Conservation (phyloP, 2,888 invertebrate species). For the Adineta ricciae region DNA sequence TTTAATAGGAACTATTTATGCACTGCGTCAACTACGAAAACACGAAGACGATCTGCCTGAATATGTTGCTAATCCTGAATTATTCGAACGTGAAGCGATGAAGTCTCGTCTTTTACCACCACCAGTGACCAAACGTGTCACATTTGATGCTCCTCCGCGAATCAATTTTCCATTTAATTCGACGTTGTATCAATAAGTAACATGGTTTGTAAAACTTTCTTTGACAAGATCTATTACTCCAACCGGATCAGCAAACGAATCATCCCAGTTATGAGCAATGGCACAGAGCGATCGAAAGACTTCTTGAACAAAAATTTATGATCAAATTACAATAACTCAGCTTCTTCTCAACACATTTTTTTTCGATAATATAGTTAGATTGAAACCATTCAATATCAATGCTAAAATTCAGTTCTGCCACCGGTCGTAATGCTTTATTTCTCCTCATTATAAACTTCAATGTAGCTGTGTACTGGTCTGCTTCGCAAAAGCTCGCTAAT, state of each 20-base stretch:
- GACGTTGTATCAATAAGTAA: background rate
- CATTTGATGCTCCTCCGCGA: background rate
- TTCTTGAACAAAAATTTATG: background rate
- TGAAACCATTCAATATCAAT: too few species aligned
- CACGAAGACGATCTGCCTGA: background rate
- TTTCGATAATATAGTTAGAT: too few species aligned
- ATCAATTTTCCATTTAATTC: background rate
- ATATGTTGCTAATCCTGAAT: background rate
- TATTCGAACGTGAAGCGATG: background rate
- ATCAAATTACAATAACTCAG: background rate
- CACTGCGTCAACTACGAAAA: constrained; percentile 13
- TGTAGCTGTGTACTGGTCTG: too few species aligned
- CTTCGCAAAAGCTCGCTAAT: too few species aligned
- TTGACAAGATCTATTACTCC: too few species aligned
- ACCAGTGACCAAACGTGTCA: background rate
- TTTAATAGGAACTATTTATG: constrained; percentile 8
- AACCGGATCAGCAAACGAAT: background rate
- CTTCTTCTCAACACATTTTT: too few species aligned
- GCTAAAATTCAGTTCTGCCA: too few species aligned
- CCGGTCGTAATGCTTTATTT: too few species aligned
- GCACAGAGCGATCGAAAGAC: background rate
- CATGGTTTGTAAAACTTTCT: background rate
- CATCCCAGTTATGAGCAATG: background rate
- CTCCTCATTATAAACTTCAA: too few species aligned
- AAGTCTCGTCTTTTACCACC: background rate